Evolutionary conservation across 2,113 vertebrate genomes (phyloP).

Genomic region (Beaufortia kweichowensis): DNA sequence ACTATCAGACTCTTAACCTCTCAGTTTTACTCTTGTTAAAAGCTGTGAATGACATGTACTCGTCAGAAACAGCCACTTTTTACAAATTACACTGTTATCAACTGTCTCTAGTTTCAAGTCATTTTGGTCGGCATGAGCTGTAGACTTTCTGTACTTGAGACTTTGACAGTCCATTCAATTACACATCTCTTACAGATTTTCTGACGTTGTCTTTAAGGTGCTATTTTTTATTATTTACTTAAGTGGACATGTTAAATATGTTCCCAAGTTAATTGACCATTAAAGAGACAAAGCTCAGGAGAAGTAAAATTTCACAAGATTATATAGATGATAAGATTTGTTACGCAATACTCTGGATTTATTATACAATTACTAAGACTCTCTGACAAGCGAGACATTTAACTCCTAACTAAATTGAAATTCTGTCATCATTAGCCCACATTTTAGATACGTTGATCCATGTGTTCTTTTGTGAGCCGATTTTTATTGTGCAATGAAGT

Average conservation of each 20-base stretch:
- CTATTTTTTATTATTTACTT: not conserved
- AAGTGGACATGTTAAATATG: not conserved
- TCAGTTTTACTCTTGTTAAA: slow-evolving; percentile 6
- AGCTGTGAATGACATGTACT: slow-evolving; percentile 16
- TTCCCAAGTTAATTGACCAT: slow-evolving; percentile 9
- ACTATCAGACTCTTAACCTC: not conserved
- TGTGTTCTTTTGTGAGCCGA: no score
- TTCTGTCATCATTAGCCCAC: no score
- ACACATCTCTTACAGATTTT: not conserved
- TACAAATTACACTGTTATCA: not conserved
- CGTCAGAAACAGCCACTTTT: not conserved
- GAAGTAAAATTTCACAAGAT: not conserved
- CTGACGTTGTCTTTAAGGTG: not conserved
- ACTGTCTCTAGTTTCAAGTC: not conserved
- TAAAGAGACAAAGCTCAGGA: not conserved
- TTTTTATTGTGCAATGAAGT: no score
- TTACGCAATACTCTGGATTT: not conserved
- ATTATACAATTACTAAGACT: no score
- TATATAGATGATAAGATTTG: not conserved
- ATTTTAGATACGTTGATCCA: no score
- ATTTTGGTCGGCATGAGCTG: not conserved
- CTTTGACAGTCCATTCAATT: no score
- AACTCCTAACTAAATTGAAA: no score
- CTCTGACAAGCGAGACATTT: no score
- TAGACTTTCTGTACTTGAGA: not conserved